Conservation (phyloP, 1,140 invertebrate genomes). For the Rhyzopertha dominica region DNA sequence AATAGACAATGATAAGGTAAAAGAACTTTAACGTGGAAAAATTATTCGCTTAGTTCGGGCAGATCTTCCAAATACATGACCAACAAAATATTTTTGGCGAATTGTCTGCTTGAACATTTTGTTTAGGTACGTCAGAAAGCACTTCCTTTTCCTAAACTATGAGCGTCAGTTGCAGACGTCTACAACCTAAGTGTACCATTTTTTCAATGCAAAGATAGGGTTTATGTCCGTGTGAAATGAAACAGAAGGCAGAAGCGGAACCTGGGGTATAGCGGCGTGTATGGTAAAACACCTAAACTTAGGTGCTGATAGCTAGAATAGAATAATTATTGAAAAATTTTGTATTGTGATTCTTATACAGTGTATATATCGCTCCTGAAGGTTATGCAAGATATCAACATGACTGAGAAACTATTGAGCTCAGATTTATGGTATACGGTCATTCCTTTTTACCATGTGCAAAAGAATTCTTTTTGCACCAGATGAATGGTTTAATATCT, state of each 20-base stretch:
- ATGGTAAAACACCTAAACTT: not conserved
- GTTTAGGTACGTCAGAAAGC: too few species aligned
- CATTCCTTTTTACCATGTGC: not conserved
- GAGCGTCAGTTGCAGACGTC: too few species aligned
- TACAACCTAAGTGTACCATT: too few species aligned
- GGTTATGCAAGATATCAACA: not conserved
- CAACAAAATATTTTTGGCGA: too few species aligned
- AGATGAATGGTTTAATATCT: not conserved
- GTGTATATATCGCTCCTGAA: not conserved
- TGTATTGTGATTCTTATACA: slow-evolving; percentile 1
- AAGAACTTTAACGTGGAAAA: too few species aligned
- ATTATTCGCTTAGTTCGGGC: too few species aligned
- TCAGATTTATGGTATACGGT: not conserved
- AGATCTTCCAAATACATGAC: too few species aligned
- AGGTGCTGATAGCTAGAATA: not conserved
- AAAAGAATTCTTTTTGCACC: too few species aligned
- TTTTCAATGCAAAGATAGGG: too few species aligned
- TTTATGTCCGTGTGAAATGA: slow-evolving; percentile 1
- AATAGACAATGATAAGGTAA: too few species aligned
- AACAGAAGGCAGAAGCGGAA: not conserved
- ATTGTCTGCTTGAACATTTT: too few species aligned
- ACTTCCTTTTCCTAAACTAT: too few species aligned
- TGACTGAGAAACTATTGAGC: not conserved
- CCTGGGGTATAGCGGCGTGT: slow-evolving; percentile 1
- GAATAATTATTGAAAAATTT: not conserved